Base-by-base conservation (phyloP, 2,888 invertebrate genomes). In the Trypoxylon attenuatum region DNA sequence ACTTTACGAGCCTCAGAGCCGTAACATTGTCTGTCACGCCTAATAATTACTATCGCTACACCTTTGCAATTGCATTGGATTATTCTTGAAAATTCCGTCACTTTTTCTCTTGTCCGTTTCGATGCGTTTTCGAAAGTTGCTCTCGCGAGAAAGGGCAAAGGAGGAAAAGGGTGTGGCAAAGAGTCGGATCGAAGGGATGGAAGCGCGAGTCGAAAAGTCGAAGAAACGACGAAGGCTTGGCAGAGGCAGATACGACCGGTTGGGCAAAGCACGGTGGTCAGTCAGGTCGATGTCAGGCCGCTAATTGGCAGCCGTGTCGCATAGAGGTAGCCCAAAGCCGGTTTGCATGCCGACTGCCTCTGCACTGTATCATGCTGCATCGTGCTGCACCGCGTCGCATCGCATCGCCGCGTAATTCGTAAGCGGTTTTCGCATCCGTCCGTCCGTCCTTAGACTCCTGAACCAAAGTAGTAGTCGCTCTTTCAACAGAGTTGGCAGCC, bases 271-370 rank as follows among this genome's bases (percentile, higher is more conserved):
- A 80, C 78, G 84, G 84, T 84, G 84, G 85, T 83, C 85, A 84
- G 83, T 83, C 83, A 83, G 84, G 76, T 82, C 82, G 82, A 83
- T 84, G 84, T 86, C 85, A 84, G 81, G 66, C 74, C 78, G 80
- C 86, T 86, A 86, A 86, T 86, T 86, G 86, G 86, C 85, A 85
- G 82, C 83, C 84, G 80, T 86, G 86, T 85, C 85, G 80, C 82
- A 78, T 81, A 82, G 80, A 81, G 78, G 81, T 79, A 82, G 81
- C 79, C 71, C 76, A 79, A 54, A 83, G 83, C 84, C 84, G 84
- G 84, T 83, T 84, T 83, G 73, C 78, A 80, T 80, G 80, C 78
- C 77, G 73, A 78, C 77, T 79, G 76, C 81, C n/a, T n/a, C n/a
- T n/a, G n/a, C n/a, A n/a, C n/a, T n/a, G n/a, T n/a, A n/a, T n/a